phyloP scores from a whole-genome alignment of 2,797 vertebrate genomes.

The Siniperca undulata region DNA sequence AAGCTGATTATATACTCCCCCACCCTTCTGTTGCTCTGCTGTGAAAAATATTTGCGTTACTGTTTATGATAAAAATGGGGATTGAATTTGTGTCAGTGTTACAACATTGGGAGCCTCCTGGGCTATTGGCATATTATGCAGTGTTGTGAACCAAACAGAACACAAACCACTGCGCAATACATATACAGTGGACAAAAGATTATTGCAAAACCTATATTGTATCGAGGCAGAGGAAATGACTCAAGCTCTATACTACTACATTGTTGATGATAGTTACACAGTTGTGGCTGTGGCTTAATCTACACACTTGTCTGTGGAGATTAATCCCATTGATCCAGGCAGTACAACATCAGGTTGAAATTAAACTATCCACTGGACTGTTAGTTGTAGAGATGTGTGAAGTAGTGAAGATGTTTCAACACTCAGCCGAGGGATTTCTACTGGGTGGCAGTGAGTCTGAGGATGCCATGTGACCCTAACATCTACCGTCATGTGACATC shows the following conservation, averaged over 20 bases:
- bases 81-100: constrained; percentile 64
- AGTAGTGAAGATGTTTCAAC: constrained; percentile 11
- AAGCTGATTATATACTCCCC: constrained; percentile 52
- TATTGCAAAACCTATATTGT: constrained; percentile 29
- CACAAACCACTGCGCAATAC: constrained; percentile 35
- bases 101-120: constrained; percentile 45
- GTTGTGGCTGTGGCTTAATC: background rate
- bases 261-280: constrained; percentile 20
- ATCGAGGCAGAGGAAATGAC: constrained; percentile 7
- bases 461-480: constrained; percentile 10
- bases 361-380: constrained; percentile 11
- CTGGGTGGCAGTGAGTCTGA: background rate
- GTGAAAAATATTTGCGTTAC: constrained; percentile 55
- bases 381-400: constrained; percentile 11
- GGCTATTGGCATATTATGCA: constrained; percentile 55
- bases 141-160: constrained; percentile 46
- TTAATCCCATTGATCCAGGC: constrained; percentile 38
- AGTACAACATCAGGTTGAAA: constrained; percentile 18
- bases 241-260: constrained; percentile 11
- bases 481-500: constrained; percentile 8
- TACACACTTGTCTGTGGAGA: constrained; percentile 25
- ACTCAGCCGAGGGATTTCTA: constrained; percentile 6
- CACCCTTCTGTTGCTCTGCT: constrained; percentile 42
- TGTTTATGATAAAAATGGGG: constrained; percentile 55
- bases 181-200: constrained; percentile 20